Evolutionary conservation across 2,888 invertebrate species (phyloP), one percentile per base, ranked within the genome.

Genomic region (Epinotia brunnichana): DNA sequence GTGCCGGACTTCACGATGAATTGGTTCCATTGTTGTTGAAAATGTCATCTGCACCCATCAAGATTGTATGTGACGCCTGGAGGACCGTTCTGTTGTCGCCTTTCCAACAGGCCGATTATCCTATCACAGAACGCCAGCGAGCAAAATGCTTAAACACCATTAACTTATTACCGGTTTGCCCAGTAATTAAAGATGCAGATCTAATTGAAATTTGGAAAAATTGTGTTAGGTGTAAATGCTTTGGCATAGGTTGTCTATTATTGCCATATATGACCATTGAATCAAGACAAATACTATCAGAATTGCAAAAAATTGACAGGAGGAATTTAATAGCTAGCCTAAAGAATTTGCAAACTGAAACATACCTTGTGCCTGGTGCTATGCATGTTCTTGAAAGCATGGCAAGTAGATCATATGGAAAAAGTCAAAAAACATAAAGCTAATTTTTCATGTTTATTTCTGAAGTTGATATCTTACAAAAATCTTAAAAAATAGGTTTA

Each of bases 121-220:
- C 94, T 44, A 89, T 94, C 64, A 92, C 92, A 51, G 93, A 91
- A 75, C 87, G 87, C 41, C 94, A 94, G 81, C 91, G 86, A 80
- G 75, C 77, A 0, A 90, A 90, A 76, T 94, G 94, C 81, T 79
- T 92, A 41, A 89, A 89, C 76, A 87, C 88, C 68, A 82, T 94
- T 73, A 94, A 92, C 83, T 82, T 93, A 70, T 82, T 94, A 74
- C 92, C 93, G 1, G 79, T 90, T 48, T 94, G 93, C 77, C 91
- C 93, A 53, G 82, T 90, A 53, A 85, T 91, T 57, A 90, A 89
- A 80, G 91, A 92, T 80, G 89, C 90, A 73, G 93, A 93, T 79
- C 83, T 94, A 74, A 81, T 88, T 70, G 90, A 90, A 79, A 89
- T 94, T 77, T 94, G 93, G 93, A 90, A 88, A 77, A 87, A 93